Evolutionary conservation across 2,797 vertebrate genomes (phyloP).

Genomic region (Phylloscopus collybita): DNA sequence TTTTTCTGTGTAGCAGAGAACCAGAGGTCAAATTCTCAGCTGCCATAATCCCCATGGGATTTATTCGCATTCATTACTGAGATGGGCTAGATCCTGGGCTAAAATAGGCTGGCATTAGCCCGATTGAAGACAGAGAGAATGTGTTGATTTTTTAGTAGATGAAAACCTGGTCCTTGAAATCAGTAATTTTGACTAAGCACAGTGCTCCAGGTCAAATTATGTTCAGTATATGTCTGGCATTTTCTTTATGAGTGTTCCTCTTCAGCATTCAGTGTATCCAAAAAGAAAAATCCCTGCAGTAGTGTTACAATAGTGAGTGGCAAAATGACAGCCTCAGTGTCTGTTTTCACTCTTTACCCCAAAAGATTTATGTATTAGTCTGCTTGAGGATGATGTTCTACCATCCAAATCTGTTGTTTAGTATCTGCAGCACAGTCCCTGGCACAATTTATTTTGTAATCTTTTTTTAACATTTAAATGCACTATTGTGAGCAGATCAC

Average conservation of each 20-base stretch:
- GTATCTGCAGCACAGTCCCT: constrained; percentile 8
- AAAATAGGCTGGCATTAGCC: not conserved
- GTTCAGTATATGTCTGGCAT: not conserved
- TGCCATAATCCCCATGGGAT: not conserved
- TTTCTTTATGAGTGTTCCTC: not conserved
- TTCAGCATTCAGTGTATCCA: not conserved
- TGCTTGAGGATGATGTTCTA: not conserved
- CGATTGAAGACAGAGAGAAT: not conserved
- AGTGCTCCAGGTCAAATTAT: not conserved
- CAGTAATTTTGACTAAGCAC: not conserved
- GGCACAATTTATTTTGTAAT: constrained; percentile 22
- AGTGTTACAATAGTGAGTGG: not conserved
- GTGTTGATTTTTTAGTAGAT: not conserved
- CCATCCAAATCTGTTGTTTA: constrained; percentile 54
- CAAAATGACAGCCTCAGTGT: not conserved
- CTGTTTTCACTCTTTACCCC: not conserved
- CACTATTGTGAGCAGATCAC: constrained; percentile 52
- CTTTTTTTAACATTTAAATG: constrained; percentile 44
- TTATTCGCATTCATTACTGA: constrained; percentile 52
- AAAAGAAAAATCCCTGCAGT: constrained; percentile 12
- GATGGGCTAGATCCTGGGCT: constrained; percentile 35
- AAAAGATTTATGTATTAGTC: not conserved
- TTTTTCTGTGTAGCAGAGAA: constrained; percentile 3
- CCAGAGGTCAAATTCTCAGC: constrained; percentile 55
- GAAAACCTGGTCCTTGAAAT: not conserved